Conservation (phyloP, 2,113 vertebrate genomes). For the Melanotaenia duboulayi region DNA sequence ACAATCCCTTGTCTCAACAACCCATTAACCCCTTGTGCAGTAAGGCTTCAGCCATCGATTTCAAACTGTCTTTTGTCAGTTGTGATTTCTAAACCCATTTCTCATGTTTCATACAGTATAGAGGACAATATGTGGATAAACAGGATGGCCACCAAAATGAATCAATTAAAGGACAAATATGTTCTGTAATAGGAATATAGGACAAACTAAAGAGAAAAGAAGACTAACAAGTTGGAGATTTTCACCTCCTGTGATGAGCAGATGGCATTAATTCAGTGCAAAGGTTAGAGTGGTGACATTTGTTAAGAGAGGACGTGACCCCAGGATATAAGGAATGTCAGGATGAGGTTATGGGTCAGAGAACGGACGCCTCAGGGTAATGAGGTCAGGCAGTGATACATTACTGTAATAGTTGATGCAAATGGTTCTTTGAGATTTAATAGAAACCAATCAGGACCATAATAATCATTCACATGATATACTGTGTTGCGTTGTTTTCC, state of each 20-base stretch:
- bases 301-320: conserved; percentile 44
- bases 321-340: conserved; percentile 30
- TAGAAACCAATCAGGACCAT: conserved; percentile 1
- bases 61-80: conserved; percentile 43
- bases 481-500: background rate
- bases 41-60: conserved; percentile 6
- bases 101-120: conserved; percentile 22
- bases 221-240: conserved; percentile 25
- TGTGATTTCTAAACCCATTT: conserved; percentile 52
- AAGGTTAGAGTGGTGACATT: conserved; percentile 25
- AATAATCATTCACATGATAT: background rate
- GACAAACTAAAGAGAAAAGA: conserved; percentile 11
- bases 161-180: background rate
- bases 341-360: conserved; percentile 57
- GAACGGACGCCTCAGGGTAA: conserved; percentile 52
- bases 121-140: background rate
- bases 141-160: background rate
- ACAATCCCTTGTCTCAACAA: conserved; percentile 21
- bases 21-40: conserved; percentile 31
- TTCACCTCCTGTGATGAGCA: conserved; percentile 8
- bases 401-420: conserved; percentile 43
- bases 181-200: background rate
- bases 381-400: conserved; percentile 72
- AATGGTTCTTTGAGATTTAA: conserved; percentile 18
- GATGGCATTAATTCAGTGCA: conserved; percentile 13